These are phyloP conservation scores for Propithecus perrieri DNA, from an alignment of 2,797 vertebrate species.

Conservation along the genomic window DNA sequence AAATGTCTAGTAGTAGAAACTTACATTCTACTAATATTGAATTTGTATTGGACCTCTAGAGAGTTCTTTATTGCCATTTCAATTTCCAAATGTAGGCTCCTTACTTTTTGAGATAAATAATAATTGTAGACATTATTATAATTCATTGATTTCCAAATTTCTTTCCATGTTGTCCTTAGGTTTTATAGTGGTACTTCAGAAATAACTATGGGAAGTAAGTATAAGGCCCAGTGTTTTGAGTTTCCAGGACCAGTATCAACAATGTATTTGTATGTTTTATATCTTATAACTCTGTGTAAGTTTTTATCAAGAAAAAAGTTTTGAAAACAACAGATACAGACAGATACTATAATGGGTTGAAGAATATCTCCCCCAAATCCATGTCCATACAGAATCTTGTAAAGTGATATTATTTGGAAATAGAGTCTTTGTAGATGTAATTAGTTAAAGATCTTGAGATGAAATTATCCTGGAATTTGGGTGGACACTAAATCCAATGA, in stretches of 20 bases:
- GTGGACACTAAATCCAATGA: background rate
- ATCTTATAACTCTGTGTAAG: background rate
- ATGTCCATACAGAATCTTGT: background rate
- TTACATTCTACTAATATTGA: background rate
- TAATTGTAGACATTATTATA: background rate
- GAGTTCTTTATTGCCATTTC: background rate
- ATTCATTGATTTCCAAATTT: background rate
- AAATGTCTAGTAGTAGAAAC: background rate
- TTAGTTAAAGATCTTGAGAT: background rate
- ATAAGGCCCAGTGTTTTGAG: background rate
- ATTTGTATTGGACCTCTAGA: background rate
- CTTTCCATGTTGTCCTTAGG: background rate
- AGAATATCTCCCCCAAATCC: background rate
- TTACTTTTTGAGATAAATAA: background rate
- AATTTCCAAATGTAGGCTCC: background rate
- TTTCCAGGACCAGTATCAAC: background rate
- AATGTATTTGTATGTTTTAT: background rate
- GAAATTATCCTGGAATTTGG: background rate
- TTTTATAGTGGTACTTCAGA: background rate
- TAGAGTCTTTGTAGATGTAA: background rate
- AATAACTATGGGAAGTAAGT: background rate
- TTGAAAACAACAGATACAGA: background rate
- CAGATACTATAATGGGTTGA: background rate
- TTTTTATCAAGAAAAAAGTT: background rate
- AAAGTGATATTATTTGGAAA: background rate